Evolutionary conservation across 2,797 vertebrate genomes (phyloP).

Genomic region (Esox lucius): DNA sequence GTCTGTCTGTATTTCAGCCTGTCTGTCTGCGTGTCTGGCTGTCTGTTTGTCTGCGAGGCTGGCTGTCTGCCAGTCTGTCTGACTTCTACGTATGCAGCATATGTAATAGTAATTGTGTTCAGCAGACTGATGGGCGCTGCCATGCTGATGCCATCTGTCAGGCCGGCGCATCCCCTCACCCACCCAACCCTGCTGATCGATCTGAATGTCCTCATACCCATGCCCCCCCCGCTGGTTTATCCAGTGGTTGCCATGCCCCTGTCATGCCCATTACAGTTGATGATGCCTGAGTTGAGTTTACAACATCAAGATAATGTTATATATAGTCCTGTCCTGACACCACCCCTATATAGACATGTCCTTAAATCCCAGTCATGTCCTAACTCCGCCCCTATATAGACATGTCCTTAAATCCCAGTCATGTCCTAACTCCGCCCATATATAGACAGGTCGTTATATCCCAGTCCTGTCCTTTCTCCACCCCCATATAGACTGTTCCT

Average conservation of each 20-base stretch:
- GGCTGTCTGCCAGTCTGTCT: not conserved
- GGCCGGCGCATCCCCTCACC: not conserved
- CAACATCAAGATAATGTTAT: conserved; percentile 12
- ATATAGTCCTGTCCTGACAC: no score
- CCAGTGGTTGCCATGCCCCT: not conserved
- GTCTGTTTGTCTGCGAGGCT: not conserved
- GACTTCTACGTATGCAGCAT: not conserved
- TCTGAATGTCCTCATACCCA: not conserved
- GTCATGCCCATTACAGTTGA: conserved; percentile 14
- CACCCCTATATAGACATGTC: no score
- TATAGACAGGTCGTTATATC: no score
- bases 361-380: no score
- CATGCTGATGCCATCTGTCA: not conserved
- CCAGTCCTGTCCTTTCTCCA: no score
- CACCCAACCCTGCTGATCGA: not conserved
- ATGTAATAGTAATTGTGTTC: not conserved
- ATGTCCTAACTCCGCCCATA: no score
- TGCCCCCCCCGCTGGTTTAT: not conserved
- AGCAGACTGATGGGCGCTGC: not conserved
- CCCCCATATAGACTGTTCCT: no score
- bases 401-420: no score
- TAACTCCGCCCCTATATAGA: no score
- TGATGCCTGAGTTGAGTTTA: conserved; percentile 32
- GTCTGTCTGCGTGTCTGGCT: not conserved
- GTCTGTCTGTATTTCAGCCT: not conserved